Evolutionary conservation across 2,888 invertebrate species (phyloP).

Genomic region (Litoditis marina): DNA sequence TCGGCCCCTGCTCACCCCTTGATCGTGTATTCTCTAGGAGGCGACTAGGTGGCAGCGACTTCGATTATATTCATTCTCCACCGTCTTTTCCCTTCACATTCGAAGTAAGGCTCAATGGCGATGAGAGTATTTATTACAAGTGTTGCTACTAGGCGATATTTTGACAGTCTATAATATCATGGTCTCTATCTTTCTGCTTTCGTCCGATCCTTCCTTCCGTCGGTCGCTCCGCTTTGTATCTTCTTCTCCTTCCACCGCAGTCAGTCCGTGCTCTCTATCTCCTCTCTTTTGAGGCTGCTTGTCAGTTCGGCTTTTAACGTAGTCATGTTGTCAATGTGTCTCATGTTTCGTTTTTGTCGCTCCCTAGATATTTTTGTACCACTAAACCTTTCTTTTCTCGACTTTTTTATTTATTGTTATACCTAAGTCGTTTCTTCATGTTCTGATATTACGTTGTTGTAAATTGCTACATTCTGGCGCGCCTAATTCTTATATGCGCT

Average conservation of each 20-base stretch:
- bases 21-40: neutral
- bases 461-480: no score
- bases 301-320: no score
- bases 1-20: neutral
- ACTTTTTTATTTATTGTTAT: constrained; percentile 16
- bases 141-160: constrained; percentile 22
- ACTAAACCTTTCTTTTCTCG: neutral
- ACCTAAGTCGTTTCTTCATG: neutral
- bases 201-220: constrained; percentile 4
- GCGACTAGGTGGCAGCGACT: neutral
- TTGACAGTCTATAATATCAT: constrained; percentile 28
- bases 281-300: no score
- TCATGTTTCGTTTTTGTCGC: no score
- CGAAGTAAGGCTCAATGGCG: constrained; percentile 1
- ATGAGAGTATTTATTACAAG: constrained; percentile 16
- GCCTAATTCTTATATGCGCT: no score
- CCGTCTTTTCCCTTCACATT: neutral
- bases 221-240: constrained; percentile 4
- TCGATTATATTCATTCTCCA: neutral
- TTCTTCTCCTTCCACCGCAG: constrained; percentile 5
- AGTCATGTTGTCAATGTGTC: no score
- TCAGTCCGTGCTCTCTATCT: no score
- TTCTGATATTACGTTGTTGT: neutral
- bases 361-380: no score
- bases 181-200: constrained; percentile 26